These are phyloP conservation scores for Clinocottus analis DNA, from an alignment of 2,113 vertebrate species.

Conservation along the genomic window DNA sequence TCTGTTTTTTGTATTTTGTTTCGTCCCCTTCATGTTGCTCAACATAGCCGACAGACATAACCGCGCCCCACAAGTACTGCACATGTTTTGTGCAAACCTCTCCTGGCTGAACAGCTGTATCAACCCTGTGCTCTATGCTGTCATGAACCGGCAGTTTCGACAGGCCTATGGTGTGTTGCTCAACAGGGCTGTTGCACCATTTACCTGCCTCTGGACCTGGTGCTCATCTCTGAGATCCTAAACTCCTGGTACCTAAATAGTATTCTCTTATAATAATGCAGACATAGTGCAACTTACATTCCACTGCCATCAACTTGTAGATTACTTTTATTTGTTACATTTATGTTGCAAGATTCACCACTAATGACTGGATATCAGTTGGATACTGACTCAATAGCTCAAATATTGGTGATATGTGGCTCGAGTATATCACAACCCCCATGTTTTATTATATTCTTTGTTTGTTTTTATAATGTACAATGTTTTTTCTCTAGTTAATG, in stretches of 20 bases:
- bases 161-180: slow-evolving; percentile 84
- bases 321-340: neutral
- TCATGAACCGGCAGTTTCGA: slow-evolving; percentile 90
- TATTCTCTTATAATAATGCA: neutral
- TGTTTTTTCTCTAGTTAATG: neutral
- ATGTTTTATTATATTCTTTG: neutral
- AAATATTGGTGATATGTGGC: no score
- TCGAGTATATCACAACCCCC: neutral
- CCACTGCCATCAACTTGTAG: neutral
- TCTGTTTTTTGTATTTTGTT: slow-evolving; percentile 86
- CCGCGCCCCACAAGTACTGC: slow-evolving; percentile 81
- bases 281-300: neutral
- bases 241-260: neutral
- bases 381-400: no score
- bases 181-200: slow-evolving; percentile 60
- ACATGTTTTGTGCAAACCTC: slow-evolving; percentile 90
- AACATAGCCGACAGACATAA: slow-evolving; percentile 85
- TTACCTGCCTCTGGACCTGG: slow-evolving; percentile 56
- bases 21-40: slow-evolving; percentile 87
- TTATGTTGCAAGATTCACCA: neutral
- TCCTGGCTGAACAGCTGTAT: slow-evolving; percentile 92
- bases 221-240: neutral
- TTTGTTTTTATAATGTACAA: neutral
- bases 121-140: slow-evolving; percentile 89
- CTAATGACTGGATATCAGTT: no score